Evolutionary conservation across 2,797 vertebrate genomes (phyloP), one percentile per base, ranked within the genome.

Genomic region (Florisuga fusca): DNA sequence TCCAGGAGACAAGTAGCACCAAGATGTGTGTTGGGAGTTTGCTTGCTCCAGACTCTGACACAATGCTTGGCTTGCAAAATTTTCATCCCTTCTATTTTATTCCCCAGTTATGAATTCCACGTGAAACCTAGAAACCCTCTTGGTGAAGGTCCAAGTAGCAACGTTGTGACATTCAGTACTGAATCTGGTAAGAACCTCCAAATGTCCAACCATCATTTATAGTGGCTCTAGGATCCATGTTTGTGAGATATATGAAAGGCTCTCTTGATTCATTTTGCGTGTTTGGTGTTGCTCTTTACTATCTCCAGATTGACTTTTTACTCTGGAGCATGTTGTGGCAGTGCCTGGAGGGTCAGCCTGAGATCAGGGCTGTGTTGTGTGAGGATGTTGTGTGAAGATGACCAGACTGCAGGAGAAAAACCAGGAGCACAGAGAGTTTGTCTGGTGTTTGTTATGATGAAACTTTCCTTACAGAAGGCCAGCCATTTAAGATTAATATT

Each of bases 61-160:
- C 16, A 36, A 55, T 29, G 7, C 7, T 64, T 69, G 26, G 9
- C 71, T 68, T 91, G 71, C 26, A 79, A 92, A 89, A 62, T 67
- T 34, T 83, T 78, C 1, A 22, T 61, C 43, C 82, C 41, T 63
- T 73, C 59, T 71, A 14, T 85, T 92, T 94, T 96, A 92, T 94
- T 78, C 98, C 92, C 57, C 97, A 99, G 99, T 95, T 99, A 99
- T 69, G 98, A 99, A 97, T 99, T 99, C 96, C 98, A 97, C 8
- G 99, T 99, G 89, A 99, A 98, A 87, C 98, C 99, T 33, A 99
- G 97, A 97, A 99, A 99, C 72, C 98, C 99, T 78, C 97, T 99
- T 41, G 99, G 99, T 84, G 97, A 98, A 61, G 99, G 99, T 58
- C 99, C 99, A 13, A 94, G 98, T 75, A 99, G 98, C 91, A 98